Evolutionary conservation across 2,888 invertebrate species (phyloP).

Genomic region (Venustoraphidia nigricollis): DNA sequence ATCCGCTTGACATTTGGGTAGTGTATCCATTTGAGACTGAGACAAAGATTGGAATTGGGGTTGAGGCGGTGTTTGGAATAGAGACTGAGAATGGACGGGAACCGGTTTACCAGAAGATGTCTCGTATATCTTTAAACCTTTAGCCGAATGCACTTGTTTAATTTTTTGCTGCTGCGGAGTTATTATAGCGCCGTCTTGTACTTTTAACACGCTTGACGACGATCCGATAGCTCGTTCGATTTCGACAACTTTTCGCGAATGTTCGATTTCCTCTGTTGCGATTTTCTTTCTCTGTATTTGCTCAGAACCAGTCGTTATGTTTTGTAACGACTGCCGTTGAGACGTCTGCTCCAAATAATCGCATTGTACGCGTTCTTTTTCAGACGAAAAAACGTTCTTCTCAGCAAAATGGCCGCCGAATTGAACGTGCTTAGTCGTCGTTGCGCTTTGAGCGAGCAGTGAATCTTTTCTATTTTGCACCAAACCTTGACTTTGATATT

Average conservation of each 20-base stretch:
- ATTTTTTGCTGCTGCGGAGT: neutral
- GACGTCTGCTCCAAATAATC: constrained; percentile 20
- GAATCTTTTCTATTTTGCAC: constrained; percentile 21
- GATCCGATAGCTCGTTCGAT: constrained; percentile 32
- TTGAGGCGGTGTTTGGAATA: neutral
- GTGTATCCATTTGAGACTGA: too few species aligned
- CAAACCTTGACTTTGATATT: constrained; percentile 5
- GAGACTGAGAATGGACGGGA: neutral
- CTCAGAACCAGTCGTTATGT: constrained; percentile 21
- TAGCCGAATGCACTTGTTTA: constrained; percentile 1
- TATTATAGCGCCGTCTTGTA: neutral
- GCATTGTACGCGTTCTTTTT: neutral
- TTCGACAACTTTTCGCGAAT: constrained; percentile 44
- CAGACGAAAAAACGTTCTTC: neutral
- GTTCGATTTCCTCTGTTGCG: constrained; percentile 52
- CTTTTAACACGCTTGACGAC: neutral
- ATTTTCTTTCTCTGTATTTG: constrained; percentile 46
- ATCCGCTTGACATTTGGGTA: neutral
- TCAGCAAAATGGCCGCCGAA: too few species aligned
- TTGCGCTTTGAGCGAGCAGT: constrained; percentile 18
- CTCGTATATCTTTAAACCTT: constrained; percentile 3
- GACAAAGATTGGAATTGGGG: too few species aligned
- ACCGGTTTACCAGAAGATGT: constrained; percentile 3
- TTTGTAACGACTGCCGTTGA: constrained; percentile 17
- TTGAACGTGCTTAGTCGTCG: too few species aligned